Percentiles rank a stretch among this genome's conserved stretches.
phyloP scores from a whole-genome alignment of 2,797 vertebrate genomes.

The Pseudomugil tenellus region DNA sequence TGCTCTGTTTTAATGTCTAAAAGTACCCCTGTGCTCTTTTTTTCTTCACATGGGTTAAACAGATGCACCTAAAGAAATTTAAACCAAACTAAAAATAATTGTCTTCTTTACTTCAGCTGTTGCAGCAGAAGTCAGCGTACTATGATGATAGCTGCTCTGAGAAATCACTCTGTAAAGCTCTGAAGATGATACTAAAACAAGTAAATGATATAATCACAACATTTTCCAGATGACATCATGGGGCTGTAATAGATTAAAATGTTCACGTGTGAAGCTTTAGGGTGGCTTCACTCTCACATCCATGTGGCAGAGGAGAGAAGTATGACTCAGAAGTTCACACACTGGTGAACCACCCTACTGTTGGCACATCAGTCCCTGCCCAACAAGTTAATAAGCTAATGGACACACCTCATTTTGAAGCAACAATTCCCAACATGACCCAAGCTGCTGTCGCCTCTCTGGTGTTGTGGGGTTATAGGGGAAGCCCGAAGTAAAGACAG shows the following conservation, averaged over 20 bases:
- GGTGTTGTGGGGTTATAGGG: conserved; percentile 37
- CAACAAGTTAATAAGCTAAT: conserved; percentile 44
- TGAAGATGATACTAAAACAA: conserved; percentile 35
- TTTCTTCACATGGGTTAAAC: neutral
- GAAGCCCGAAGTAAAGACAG: conserved; percentile 51
- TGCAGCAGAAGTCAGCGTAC: conserved; percentile 22
- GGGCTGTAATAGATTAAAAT: conserved; percentile 40
- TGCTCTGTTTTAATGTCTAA: neutral
- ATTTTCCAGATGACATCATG: conserved; percentile 21
- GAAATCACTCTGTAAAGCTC: conserved; percentile 17
- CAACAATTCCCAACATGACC: conserved; percentile 35
- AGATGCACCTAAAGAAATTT: neutral
- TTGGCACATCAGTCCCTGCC: conserved; percentile 48
- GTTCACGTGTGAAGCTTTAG: conserved; percentile 42
- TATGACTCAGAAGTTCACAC: conserved; percentile 61
- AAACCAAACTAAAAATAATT: neutral
- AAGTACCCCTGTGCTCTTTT: neutral
- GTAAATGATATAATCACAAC: conserved; percentile 20
- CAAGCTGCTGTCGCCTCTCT: conserved; percentile 7
- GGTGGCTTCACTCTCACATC: conserved; percentile 53
- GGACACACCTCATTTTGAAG: conserved; percentile 43
- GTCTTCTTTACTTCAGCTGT: conserved; percentile 12
- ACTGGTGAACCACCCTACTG: conserved; percentile 46
- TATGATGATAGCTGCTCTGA: neutral
- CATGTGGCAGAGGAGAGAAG: conserved; percentile 47